Percentiles rank a stretch among this genome's conserved stretches.
Evolutionary conservation across 2,888 invertebrate species (phyloP).

Genomic region (Drosophila austrosaltans): DNA sequence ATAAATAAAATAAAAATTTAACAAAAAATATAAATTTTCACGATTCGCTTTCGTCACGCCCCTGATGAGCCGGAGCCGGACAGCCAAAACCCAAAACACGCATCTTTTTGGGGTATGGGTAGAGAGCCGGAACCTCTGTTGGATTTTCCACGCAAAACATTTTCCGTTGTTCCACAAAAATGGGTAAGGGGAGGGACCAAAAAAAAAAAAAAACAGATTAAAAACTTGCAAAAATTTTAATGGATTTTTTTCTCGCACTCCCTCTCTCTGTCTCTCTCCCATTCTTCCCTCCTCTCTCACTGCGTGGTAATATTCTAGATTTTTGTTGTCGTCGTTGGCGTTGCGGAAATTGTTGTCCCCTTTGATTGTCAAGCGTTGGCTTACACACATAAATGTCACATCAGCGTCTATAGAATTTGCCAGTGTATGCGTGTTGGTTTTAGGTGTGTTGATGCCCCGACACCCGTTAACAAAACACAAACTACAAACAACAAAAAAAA

Average conservation of each 20-base stretch:
- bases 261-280: constrained; percentile 22
- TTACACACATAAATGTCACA: constrained; percentile 73
- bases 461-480: constrained; percentile 27
- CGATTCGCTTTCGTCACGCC: constrained; percentile 57
- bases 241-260: constrained; percentile 63
- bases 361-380: constrained; percentile 76
- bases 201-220: constrained; percentile 55
- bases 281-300: background rate
- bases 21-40: constrained; percentile 46
- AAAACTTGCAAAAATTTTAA: constrained; percentile 77
- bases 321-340: constrained; percentile 53
- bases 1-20: constrained; percentile 38
- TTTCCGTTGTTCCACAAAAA: constrained; percentile 46
- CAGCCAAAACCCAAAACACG: constrained; percentile 47
- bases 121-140: constrained; percentile 45
- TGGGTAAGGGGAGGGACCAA: background rate
- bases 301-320: constrained; percentile 42
- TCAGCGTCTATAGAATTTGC: constrained; percentile 30
- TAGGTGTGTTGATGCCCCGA: constrained; percentile 30
- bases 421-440: constrained; percentile 31
- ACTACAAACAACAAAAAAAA: constrained; percentile 34
- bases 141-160: constrained; percentile 75
- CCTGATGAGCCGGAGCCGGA: constrained; percentile 37
- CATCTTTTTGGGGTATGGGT: constrained; percentile 52
- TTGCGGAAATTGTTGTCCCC: constrained; percentile 70